phyloP scores from a whole-genome alignment of 2,113 vertebrate species.

The Parus major region DNA sequence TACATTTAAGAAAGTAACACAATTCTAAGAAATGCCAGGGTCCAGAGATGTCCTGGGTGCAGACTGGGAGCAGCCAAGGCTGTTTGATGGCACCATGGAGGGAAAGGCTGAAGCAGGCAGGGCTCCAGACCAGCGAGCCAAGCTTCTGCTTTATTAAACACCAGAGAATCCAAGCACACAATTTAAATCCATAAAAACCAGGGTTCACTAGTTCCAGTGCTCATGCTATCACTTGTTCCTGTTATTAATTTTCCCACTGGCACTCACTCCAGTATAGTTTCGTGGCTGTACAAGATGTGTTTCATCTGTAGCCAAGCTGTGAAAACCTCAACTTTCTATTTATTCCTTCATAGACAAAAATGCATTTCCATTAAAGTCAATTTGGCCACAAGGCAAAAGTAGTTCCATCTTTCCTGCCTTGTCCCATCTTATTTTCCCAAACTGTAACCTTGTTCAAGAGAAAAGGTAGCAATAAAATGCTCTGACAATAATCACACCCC shows the following conservation, averaged over 20 bases:
- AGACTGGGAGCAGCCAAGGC: background rate
- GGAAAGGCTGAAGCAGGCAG: background rate
- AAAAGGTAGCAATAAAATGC: background rate
- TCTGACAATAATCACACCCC: background rate
- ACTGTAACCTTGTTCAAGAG: background rate
- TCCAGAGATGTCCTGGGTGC: background rate
- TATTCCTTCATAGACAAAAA: conserved; percentile 18
- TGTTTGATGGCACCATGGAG: background rate
- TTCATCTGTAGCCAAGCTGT: conserved; percentile 8
- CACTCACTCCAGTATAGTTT: background rate
- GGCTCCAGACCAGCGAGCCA: background rate
- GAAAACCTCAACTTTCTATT: conserved; percentile 2
- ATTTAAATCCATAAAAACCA: conserved; percentile 5
- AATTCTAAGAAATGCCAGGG: background rate
- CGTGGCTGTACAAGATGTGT: background rate
- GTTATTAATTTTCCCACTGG: conserved; percentile 49
- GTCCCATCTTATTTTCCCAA: conserved; percentile 3
- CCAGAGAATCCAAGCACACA: background rate
- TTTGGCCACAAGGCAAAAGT: conserved; percentile 8
- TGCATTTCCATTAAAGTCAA: background rate
- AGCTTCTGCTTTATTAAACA: conserved; percentile 26
- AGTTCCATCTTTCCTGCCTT: background rate
- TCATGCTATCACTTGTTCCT: conserved; percentile 6
- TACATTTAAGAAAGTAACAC: background rate
- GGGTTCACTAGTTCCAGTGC: background rate